Base-by-base conservation (phyloP, 2,113 vertebrate genomes). In the Parotia lawesii region DNA sequence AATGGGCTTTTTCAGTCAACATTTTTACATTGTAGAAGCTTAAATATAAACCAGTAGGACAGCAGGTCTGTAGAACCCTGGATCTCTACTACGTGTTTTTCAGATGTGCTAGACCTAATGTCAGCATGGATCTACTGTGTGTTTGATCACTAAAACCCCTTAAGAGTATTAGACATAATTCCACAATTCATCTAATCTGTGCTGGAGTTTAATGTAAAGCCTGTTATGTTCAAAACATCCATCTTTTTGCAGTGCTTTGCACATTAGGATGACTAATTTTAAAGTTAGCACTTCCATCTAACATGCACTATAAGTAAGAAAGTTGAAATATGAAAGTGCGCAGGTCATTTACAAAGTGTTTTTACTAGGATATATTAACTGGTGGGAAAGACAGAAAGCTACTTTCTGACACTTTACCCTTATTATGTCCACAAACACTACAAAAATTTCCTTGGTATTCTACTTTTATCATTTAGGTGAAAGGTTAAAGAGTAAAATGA, bases 191-290 rank as follows among this genome's bases (percentile, higher is more conserved):
- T 94, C 87, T 96, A 76, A 94, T 92, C 80, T 94, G 47, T 82
- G 37, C 66, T 85, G 35, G 33, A 89, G 54, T 94, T 94, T 94
- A 91, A 91, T 61, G 91, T 54, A 92, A 95, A 94, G 77, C 91
- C 87, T 94, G 84, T 96, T 96, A 95, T 78, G 84, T 92, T 94
- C 94, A 95, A 84, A 96, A 95, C 66, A 87, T 84, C 73, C 53
- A 92, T 93, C 94, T 81, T 93, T 90, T 92, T 87, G 77, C 91
- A 87, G 93, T 48, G 70, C 61, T 94, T 78, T 89, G 53, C 90
- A 93, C 89, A 93, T 90, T 79, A 92, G 65, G 87, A 72, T 94
- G 70, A 92, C 83, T 78, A 92, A 96, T 96, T 90, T 92, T 89
- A 78, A 95, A 95, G 76, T 72, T 87, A 81, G 70, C 22, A 65